Evolutionary conservation across 2,888 invertebrate genomes (phyloP), one percentile per base, ranked within the genome.

Genomic region (Operophtera brumata): DNA sequence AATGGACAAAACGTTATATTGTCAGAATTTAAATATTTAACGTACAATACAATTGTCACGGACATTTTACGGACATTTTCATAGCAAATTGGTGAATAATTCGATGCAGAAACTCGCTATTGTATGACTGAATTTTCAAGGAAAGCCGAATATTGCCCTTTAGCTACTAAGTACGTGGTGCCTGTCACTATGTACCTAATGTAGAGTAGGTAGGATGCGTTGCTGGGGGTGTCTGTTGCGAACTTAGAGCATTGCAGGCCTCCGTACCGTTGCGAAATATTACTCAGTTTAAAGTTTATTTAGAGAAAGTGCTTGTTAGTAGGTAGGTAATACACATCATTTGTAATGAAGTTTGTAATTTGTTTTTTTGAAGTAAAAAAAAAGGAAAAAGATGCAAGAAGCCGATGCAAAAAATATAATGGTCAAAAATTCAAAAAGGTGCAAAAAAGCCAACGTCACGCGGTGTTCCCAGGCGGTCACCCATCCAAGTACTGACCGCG

Each of bases 401-500:
- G 73, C 72, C 72, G 71, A 72, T n/a, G n/a, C n/a, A n/a, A 20
- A 20, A 20, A 20, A 20, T 20, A 4, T 20, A 20, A 20, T 20
- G 4, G 4, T 3, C 20, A 20, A 20, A 20, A 20, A n/a, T n/a
- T n/a, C n/a, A n/a, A n/a, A n/a, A n/a, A n/a, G n/a, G n/a, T 20
- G 4, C 20, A 20, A 74, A 75, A 76, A 76, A 73, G 73, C 72
- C 73, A 72, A 72, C 71, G 61, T 62, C 71, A 73, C 72, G 69
- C 54, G 69, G 77, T 78, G 78, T 78, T 79, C 77, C 76, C 77
- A 84, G 79, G 84, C 83, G 83, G 84, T 85, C 86, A 86, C 85
- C 85, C 86, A 86, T 86, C 85, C 83, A 87, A 86, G 86, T 86
- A 87, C 85, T 86, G 82, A 86, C 80, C 80, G 73, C 85, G 84